Conservation (phyloP, 2,888 invertebrate species). For the Lithosia quadra region DNA sequence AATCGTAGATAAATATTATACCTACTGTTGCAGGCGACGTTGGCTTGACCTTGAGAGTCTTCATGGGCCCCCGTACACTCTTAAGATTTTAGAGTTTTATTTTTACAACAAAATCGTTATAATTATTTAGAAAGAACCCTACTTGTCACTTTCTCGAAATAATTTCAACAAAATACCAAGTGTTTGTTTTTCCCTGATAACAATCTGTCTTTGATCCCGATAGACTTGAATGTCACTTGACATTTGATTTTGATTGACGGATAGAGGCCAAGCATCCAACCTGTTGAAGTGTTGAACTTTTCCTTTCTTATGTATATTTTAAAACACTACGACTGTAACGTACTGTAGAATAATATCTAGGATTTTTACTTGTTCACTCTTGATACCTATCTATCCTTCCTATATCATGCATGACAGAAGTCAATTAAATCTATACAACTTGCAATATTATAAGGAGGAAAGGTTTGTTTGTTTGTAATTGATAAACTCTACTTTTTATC, state of each 20-base stretch:
- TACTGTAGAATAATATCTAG: not conserved
- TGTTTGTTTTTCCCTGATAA: slow-evolving; percentile 22
- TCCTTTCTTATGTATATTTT: not conserved
- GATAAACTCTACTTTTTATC: too few species aligned
- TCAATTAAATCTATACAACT: too few species aligned
- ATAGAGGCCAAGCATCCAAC: slow-evolving; percentile 8
- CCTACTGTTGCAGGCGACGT: too few species aligned
- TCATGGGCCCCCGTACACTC: too few species aligned
- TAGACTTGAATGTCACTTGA: slow-evolving; percentile 22
- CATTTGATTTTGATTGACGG: slow-evolving; percentile 17
- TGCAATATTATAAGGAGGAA: too few species aligned
- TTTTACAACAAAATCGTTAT: not conserved
- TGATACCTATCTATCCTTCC: too few species aligned
- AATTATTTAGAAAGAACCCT: not conserved
- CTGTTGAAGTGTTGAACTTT: slow-evolving; percentile 17
- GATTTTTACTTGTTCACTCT: too few species aligned
- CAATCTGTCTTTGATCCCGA: slow-evolving; percentile 21
- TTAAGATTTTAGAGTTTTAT: too few species aligned
- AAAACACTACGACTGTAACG: not conserved
- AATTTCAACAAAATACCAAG: slow-evolving; percentile 9
- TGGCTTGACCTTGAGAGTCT: too few species aligned
- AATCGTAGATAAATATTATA: too few species aligned
- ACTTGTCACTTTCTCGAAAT: not conserved
- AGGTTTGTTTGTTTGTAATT: too few species aligned
- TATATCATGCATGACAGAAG: too few species aligned